Evolutionary conservation across 2,797 vertebrate genomes (phyloP).

Genomic region (Paedocypris micromegethes): DNA sequence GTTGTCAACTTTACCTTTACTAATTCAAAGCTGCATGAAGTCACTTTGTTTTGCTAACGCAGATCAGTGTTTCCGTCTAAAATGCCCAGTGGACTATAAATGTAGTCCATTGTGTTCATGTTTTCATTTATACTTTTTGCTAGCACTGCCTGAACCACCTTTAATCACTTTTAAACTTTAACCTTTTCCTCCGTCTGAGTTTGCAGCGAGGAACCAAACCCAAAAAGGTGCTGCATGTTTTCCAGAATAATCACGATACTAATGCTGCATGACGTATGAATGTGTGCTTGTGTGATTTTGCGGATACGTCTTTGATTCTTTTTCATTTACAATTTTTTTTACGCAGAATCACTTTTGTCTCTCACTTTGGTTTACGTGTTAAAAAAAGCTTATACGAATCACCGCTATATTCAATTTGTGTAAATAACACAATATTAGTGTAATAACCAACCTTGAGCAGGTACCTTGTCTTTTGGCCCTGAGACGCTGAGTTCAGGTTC

Average conservation of each 20-base stretch:
- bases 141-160: constrained; percentile 40
- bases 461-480: too few relatives aligned
- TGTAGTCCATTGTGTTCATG: background rate
- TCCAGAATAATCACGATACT: constrained; percentile 55
- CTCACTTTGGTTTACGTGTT: too few relatives aligned
- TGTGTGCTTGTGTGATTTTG: constrained; percentile 34
- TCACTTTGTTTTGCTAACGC: background rate
- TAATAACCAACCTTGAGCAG: too few relatives aligned
- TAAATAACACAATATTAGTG: too few relatives aligned
- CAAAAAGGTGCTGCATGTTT: constrained; percentile 93
- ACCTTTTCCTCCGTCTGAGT: constrained; percentile 59
- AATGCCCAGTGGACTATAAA: background rate
- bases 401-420: too few relatives aligned
- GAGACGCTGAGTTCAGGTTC: too few relatives aligned
- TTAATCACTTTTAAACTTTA: constrained; percentile 56
- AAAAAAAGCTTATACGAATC: too few relatives aligned
- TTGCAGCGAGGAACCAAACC: constrained; percentile 93
- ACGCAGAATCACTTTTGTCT: too few relatives aligned
- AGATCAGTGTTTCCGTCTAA: background rate
- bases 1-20: background rate
- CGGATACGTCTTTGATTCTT: background rate
- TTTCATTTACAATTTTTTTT: background rate
- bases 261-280: constrained; percentile 63
- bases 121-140: constrained; percentile 34
- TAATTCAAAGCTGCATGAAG: constrained; percentile 13